These are phyloP conservation scores for Scomber scombrus DNA, from an alignment of 2,113 vertebrate genomes.

Conservation along the genomic window DNA sequence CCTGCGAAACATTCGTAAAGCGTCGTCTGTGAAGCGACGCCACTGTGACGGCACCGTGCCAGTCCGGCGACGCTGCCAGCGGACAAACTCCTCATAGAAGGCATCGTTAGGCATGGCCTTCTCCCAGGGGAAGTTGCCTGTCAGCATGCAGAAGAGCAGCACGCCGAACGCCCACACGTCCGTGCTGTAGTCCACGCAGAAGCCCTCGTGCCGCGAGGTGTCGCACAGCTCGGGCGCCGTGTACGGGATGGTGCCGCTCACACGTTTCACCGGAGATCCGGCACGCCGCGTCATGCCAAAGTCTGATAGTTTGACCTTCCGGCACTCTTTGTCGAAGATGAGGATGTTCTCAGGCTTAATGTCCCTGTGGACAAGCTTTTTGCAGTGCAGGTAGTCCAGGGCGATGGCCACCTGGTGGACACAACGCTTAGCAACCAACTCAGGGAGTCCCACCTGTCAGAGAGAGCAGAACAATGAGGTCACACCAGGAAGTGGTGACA, in stretches of 20 bases:
- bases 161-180: constrained; percentile 89
- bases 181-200: constrained; percentile 86
- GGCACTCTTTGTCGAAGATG: constrained; percentile 88
- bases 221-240: constrained; percentile 88
- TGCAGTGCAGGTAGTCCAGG: constrained; percentile 87
- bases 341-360: constrained; percentile 89
- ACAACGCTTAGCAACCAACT: constrained; percentile 85
- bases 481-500: not conserved
- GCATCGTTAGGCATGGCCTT: constrained; percentile 84
- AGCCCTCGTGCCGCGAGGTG: constrained; percentile 79
- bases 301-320: constrained; percentile 88
- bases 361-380: constrained; percentile 87
- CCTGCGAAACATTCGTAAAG: constrained; percentile 85
- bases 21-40: constrained; percentile 86
- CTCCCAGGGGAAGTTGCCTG: constrained; percentile 89
- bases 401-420: constrained; percentile 88
- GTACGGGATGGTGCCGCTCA: constrained; percentile 89
- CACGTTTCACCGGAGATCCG: constrained; percentile 85
- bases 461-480: not conserved
- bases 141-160: constrained; percentile 89
- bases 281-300: constrained; percentile 87
- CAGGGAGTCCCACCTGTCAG: constrained; percentile 85
- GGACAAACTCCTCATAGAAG: constrained; percentile 87
- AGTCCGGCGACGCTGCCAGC: constrained; percentile 83
- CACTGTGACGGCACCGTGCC: constrained; percentile 84